These are phyloP conservation scores for Neodiprion pinetum DNA, from an alignment of 1,140 invertebrate genomes.

Conservation along the genomic window DNA sequence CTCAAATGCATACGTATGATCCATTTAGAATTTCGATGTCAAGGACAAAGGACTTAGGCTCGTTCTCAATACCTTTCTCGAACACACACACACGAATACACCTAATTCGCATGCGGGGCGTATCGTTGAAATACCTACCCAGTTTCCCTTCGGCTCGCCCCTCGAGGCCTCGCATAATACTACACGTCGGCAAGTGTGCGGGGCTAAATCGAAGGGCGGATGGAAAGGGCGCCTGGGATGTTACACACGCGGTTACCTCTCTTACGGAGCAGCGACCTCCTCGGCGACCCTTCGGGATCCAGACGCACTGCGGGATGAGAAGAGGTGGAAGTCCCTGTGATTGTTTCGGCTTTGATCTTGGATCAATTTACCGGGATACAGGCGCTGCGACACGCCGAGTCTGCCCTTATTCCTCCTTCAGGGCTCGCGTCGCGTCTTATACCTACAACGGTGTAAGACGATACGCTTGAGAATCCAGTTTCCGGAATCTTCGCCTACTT, in stretches of 20 bases:
- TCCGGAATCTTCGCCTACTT: conserved; percentile 20
- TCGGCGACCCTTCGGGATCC: conserved; percentile 23
- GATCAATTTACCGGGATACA: conserved; percentile 61
- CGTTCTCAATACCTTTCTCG: background rate
- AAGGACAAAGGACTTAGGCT: background rate
- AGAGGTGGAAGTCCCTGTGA: conserved; percentile 55
- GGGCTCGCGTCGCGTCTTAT: conserved; percentile 27
- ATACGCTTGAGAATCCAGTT: conserved; percentile 45
- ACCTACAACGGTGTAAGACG: conserved; percentile 35
- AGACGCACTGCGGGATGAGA: conserved; percentile 15
- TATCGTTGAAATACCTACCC: background rate
- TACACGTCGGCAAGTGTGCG: background rate
- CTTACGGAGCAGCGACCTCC: conserved; percentile 17
- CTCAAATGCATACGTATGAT: too few relatives aligned
- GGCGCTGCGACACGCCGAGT: conserved; percentile 28
- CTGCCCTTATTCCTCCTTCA: conserved; percentile 21
- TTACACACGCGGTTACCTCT: conserved; percentile 56
- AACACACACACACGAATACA: background rate
- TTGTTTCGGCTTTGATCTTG: conserved; percentile 63
- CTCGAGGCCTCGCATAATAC: background rate
- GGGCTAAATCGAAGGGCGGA: conserved; percentile 3
- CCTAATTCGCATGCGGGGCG: background rate
- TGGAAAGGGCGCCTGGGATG: conserved; percentile 38
- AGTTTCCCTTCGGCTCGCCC: background rate
- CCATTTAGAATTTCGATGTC: too few relatives aligned